Base-by-base conservation (phyloP, 2,113 vertebrate species). In the Cyanistes caeruleus region DNA sequence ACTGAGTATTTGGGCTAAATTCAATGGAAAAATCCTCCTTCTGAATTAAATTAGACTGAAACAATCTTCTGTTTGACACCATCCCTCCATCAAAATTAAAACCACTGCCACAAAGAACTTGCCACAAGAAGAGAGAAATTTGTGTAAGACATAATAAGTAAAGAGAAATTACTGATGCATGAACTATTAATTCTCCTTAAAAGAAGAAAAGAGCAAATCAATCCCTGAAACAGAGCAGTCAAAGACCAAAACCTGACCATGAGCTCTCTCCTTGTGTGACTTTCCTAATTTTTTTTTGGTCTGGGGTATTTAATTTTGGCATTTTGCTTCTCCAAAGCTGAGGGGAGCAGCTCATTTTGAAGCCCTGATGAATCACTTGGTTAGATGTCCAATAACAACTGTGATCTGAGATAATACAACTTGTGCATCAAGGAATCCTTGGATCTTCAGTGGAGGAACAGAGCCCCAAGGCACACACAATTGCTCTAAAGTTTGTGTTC, bases 91-190 rank as follows among this genome's bases (percentile, higher is more conserved):
- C 24, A 52, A 49, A 84, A 68, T 28, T 41, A 43, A 58, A 75
- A 16, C 20, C 11, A 13, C 12, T 48, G 15, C 20, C 33, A 25
- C 14, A 37, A 73, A 52, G 23, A 64, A 35, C 7, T 51, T 12
- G 0, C 25, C 41, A 49, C 9, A 8, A 53, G 43, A 69, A 1
- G 11, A 63, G 56, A 58, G 15, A 48, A 33, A 65, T 52, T 35
- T 1, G 0, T 28, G 0, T 5, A 31, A 74, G 6, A 1, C 4
- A 20, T 4, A 10, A 20, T 1, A 72, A 13, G 2, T 28, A 76
- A 82, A 72, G 17, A 72, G 28, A 64, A 76, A 64, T n/a, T 58
- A 37, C 16, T 55, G 41, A 53, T 3, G 19, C 21, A 8, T 4
- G 17, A 84, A 48, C 3, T 15, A 15, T 11, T 24, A 3, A 5